Evolutionary conservation across 2,113 vertebrate genomes (phyloP), one percentile per base, ranked within the genome.

Genomic region (Eptesicus fuscus): DNA sequence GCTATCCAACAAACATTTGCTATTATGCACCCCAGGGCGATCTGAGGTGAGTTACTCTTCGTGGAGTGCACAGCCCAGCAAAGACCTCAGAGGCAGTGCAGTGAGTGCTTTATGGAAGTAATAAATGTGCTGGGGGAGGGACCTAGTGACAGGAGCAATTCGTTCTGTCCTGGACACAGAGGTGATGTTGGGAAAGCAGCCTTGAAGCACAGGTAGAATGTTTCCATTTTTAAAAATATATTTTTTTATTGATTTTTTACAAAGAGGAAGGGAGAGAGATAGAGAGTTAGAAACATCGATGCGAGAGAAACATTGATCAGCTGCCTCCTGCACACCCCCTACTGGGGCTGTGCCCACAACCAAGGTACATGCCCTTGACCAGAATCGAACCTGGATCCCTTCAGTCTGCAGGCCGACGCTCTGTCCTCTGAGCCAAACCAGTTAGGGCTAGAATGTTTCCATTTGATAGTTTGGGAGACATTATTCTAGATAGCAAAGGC

Each of bases 71-170:
- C 49, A 9, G 16, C 4, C 23, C 44, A 40, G 37, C 32, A 71
- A 20, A 23, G 4, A 37, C 4, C 12, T 63, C 22, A 9, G 25
- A 56, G 9, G 14, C 4, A 32, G 22, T 0, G 1, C 70, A 69
- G 6, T 51, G 53, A 12, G 12, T 42, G 11, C 44, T 77, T 82
- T 63, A 2, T 49, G 37, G 9, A 17, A 87, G 44, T 30, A 44
- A 69, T 32, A 79, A 37, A 35, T 14, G 10, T 16, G 40, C 20
- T 53, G 30, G 73, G 42, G 30, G 5, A 69, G 28, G 28, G 2
- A 9, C 5, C 22, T 40, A 9, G 42, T 12, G 23, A 61, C 37
- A n/a, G 23, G 18, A 42, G 35, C 32, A 3, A 4, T 23, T 14
- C 7, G 0, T 73, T 95, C 44, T 76, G 82, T 59, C 28, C 76